Base-by-base conservation (phyloP, 2,113 vertebrate species). In the Pelusios castaneus region DNA sequence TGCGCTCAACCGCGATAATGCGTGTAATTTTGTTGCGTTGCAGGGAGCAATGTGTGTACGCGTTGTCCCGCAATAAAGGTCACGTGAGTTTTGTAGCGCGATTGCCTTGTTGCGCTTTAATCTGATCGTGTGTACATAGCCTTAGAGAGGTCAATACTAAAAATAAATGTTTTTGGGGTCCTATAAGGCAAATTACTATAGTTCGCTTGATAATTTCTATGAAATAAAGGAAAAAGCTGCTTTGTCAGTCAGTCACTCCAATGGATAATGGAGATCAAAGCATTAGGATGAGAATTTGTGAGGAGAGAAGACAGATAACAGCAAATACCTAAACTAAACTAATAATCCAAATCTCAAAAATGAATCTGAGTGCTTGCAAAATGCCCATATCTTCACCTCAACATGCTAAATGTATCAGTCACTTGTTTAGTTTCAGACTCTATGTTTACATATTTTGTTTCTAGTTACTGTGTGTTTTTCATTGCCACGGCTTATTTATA, bases 231-330 rank as follows among this genome's bases (percentile, higher is more conserved):
- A 86, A 92, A 96, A 10, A 41, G 19, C 2, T 83, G n/a, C 12
- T 92, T 95, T 82, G 63, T 94, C 89, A 82, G 63, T 94, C 89
- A 82, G 45, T 25, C n/a, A 49, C 60, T 93, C 56, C 60, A 85
- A 51, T 14, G 3, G 51, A 85, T 21, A 90, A 77, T 56, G 75
- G 86, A 93, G 93, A 85, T 85, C 79, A 81, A 29, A 87, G 80
- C 49, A 9, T 17, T 89, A 52, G 22, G 22, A 87, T 43, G 34
- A 85, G 2, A n/a, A 94, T 25, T 16, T 78, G 4, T 38, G 77
- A 21, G 63, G 63, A 56, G 7, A 27, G 24, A 91, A 80, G 16
- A 9, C 25, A 89, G 52, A 79, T 34, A 84, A n/a, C 4, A 80
- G 29, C 22, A 5, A 80, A 95, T 73, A 11, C 67, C 67, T 1